These are phyloP conservation scores for Ormyrus labotus DNA, from an alignment of 2,888 invertebrate genomes.

Conservation along the genomic window DNA sequence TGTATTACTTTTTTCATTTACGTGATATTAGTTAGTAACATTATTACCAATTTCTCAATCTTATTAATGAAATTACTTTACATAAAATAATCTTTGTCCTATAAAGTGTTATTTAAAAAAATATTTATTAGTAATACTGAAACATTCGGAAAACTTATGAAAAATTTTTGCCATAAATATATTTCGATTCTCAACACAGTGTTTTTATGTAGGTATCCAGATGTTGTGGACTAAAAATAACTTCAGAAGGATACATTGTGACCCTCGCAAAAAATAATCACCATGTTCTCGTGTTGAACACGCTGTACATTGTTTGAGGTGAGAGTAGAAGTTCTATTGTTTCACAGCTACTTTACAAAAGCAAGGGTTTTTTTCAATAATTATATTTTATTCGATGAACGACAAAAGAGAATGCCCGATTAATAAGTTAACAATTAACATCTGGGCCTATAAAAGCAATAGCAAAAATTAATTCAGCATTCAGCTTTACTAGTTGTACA, in stretches of 20 bases:
- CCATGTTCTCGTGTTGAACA: conserved; percentile 97
- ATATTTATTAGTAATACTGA: too few relatives aligned
- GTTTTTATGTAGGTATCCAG: conserved; percentile 88
- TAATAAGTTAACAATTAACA: conserved; percentile 63
- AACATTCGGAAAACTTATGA: too few relatives aligned
- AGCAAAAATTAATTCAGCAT: conserved; percentile 63
- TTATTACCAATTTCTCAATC: not conserved
- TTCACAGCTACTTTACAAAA: conserved; percentile 63
- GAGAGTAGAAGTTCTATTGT: conserved; percentile 67
- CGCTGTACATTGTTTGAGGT: conserved; percentile 93
- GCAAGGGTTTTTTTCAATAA: conserved; percentile 60
- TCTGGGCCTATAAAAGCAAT: conserved; percentile 74
- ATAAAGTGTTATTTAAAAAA: too few relatives aligned
- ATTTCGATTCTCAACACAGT: not conserved
- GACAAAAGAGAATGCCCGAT: conserved; percentile 61
- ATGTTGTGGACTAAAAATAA: conserved; percentile 98
- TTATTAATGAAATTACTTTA: not conserved
- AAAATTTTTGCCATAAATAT: not conserved
- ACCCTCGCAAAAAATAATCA: conserved; percentile 99
- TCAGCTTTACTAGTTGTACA: conserved; percentile 70
- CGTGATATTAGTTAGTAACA: not conserved
- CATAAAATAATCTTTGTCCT: not conserved
- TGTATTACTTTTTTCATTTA: not conserved
- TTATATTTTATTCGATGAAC: conserved; percentile 70
- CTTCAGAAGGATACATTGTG: conserved; percentile 96